Evolutionary conservation across 2,113 vertebrate species (phyloP).

Genomic region (Antechinus stuartii): DNA sequence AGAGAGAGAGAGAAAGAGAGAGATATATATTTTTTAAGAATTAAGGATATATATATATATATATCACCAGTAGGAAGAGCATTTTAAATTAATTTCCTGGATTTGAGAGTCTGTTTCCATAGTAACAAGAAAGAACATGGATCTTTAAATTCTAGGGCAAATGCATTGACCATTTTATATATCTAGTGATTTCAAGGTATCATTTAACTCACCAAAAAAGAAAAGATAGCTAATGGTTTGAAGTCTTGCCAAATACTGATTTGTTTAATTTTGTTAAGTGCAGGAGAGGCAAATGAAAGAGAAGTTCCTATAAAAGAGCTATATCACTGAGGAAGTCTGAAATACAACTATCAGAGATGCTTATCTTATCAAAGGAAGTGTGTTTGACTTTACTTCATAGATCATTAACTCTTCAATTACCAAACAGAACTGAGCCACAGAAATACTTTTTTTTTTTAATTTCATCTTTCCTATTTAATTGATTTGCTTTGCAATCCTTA

Average conservation of each 20-base stretch:
- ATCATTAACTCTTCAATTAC: neutral
- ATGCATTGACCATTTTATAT: conserved; percentile 55
- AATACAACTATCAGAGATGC: conserved; percentile 9
- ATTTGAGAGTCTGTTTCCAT: conserved; percentile 65
- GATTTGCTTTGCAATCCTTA: neutral
- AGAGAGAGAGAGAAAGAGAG: too few species aligned
- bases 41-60: conserved; percentile 22
- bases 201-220: conserved; percentile 43
- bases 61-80: conserved; percentile 46
- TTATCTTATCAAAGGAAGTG: conserved; percentile 54
- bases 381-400: neutral
- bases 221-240: conserved; percentile 45
- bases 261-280: conserved; percentile 53
- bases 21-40: neutral
- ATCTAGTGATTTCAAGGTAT: conserved; percentile 53
- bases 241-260: conserved; percentile 51
- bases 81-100: conserved; percentile 47
- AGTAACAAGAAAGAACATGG: conserved; percentile 33
- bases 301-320: conserved; percentile 20
- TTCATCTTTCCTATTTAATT: neutral
- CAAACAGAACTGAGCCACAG: neutral
- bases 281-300: conserved; percentile 33
- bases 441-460: conserved; percentile 1
- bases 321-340: conserved; percentile 41
- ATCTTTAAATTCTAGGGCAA: conserved; percentile 60